Evolutionary conservation across 92 coral and sea anemone species (phyloP), one percentile per base, ranked within the genome.

Genomic region (Epizoanthus stellaris): DNA sequence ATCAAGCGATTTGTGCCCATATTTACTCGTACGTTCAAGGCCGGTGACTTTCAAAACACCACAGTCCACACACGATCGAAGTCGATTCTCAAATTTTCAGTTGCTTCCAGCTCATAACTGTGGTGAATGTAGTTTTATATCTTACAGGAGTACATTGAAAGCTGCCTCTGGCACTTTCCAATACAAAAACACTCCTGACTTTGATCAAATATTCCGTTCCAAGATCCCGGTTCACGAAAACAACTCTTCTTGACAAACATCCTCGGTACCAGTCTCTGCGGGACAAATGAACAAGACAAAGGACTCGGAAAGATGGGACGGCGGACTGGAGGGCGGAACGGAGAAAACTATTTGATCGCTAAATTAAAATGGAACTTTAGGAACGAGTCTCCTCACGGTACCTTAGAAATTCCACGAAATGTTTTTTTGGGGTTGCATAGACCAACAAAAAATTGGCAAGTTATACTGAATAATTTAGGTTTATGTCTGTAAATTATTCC

Each of bases 231-330:
- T n/a, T 68, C 61, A 20, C 11, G 62, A 9, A 4, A 59, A 73
- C 52, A 64, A 49, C 52, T 38, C 20, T 8, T 68, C 73, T 68
- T 3, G 21, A 17, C 39, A 47, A 59, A 52, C 47, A 52, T 36
- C 15, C 77, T 73, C 77, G 77, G 60, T 73, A 73, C 77, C 77
- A 73, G 77, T 73, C 77, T 73, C 62, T 73, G 61, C 49, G 10
- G 49, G 73, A 68, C 70, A 34, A 67, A 67, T 67, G 1, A 67
- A 67, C 45, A 14, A 19, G 8, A 38, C 47, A 68, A 39, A 3
- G 73, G 73, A 68, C 52, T 25, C 73, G 30, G 9, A 0, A 6
- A 0, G n/a, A 68, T 7, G 47, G 73, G 23, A 38, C 52, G 73
- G 73, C 73, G 73, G 73, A 68, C 16, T 68, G 72, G 47, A 23